Conservation (phyloP, 2,888 invertebrate genomes). For the Andrena praecox region DNA sequence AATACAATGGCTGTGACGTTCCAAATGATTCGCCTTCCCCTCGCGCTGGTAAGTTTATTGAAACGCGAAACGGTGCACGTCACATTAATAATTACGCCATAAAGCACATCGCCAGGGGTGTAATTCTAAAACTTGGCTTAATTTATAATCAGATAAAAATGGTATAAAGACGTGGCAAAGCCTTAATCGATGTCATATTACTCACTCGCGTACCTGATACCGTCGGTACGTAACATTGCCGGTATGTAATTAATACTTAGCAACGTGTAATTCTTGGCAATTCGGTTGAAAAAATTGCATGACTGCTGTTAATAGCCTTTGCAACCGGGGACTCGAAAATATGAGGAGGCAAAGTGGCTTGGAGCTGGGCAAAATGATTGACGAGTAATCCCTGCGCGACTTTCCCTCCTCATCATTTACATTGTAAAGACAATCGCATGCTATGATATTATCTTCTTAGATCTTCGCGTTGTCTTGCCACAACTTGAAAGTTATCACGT, state of each 20-base stretch:
- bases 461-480: neutral
- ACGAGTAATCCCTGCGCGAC: neutral
- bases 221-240: neutral
- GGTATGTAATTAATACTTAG: neutral
- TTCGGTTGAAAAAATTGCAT: neutral
- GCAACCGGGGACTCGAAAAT: neutral
- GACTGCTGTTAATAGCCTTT: neutral
- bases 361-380: neutral
- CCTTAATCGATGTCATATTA: conserved; percentile 12
- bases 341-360: neutral
- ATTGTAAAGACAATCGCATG: neutral
- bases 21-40: neutral
- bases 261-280: conserved; percentile 1
- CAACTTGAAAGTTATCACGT: too few relatives aligned
- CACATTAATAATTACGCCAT: neutral
- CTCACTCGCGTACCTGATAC: neutral
- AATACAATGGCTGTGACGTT: conserved; percentile 75
- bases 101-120: neutral
- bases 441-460: neutral
- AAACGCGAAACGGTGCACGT: neutral
- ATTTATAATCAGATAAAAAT: neutral
- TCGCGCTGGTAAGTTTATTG: neutral
- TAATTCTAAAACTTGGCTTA: neutral
- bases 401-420: neutral
- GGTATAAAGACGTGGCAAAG: neutral